Evolutionary conservation across 2,113 vertebrate genomes (phyloP).

Genomic region (Myrmecophaga tridactyla): DNA sequence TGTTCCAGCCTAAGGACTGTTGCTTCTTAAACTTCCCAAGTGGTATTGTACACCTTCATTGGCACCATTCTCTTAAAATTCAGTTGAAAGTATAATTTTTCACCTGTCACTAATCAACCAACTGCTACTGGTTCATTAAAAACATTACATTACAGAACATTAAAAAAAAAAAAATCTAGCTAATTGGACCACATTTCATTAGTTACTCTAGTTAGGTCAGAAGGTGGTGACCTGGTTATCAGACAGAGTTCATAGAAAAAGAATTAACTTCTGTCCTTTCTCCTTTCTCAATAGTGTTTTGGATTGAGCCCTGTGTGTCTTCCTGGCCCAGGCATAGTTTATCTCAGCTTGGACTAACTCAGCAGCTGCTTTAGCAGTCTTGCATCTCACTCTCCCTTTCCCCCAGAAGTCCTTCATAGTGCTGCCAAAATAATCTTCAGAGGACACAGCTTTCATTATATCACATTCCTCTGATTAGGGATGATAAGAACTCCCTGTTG

Average conservation of each 20-base stretch:
- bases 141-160: too few species aligned
- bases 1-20: background rate
- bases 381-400: background rate
- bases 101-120: background rate
- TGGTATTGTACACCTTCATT: background rate
- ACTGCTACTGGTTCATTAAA: conserved; percentile 4
- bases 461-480: conserved; percentile 33
- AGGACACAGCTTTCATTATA: conserved; percentile 40
- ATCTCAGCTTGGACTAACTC: background rate
- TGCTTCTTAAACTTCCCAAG: conserved; percentile 1
- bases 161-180: background rate
- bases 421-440: conserved; percentile 47
- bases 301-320: background rate
- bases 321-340: background rate
- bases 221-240: background rate
- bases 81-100: conserved; percentile 18
- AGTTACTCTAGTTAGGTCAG: background rate
- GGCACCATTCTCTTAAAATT: conserved; percentile 21
- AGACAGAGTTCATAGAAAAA: background rate
- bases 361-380: background rate
- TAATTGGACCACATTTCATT: background rate
- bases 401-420: background rate
- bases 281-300: background rate
- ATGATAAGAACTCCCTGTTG: background rate
- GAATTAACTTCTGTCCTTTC: background rate